These are phyloP conservation scores for Tetrax tetrax DNA, from an alignment of 2,113 vertebrate species.

Conservation along the genomic window DNA sequence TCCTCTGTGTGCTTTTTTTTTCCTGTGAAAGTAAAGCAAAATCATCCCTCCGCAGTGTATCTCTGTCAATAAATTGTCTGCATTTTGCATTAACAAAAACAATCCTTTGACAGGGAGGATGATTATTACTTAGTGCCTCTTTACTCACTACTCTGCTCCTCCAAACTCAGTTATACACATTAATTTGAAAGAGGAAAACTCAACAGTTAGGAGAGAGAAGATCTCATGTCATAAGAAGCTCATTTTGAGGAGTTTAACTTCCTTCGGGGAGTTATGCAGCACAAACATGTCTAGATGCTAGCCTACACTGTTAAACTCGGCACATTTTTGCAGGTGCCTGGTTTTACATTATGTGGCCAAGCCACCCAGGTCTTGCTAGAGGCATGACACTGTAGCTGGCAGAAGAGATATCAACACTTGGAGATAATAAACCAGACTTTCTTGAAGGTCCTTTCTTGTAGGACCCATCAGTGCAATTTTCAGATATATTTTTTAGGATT, in stretches of 20 bases:
- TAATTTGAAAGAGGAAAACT: neutral
- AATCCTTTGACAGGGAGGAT: constrained; percentile 31
- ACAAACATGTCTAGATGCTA: neutral
- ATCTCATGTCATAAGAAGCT: neutral
- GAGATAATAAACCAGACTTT: neutral
- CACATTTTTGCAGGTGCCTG: neutral
- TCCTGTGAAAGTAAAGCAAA: neutral
- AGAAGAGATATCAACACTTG: neutral
- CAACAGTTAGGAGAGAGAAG: neutral
- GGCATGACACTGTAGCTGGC: neutral
- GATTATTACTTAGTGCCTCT: constrained; percentile 22
- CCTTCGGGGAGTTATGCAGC: neutral
- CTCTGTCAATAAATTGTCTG: constrained; percentile 35
- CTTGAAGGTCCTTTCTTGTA: neutral
- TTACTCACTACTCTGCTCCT: neutral
- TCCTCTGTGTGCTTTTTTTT: neutral
- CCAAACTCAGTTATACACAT: neutral
- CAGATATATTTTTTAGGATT: neutral
- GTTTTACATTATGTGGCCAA: neutral
- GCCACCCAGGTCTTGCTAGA: neutral
- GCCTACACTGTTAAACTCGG: neutral
- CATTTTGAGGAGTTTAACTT: neutral
- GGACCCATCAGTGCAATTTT: neutral
- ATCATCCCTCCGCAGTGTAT: neutral
- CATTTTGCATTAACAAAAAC: constrained; percentile 34